Percentiles rank a stretch among this genome's conserved stretches.
These are phyloP conservation scores for Propsilocerus akamusi DNA, from an alignment of 1,140 invertebrate genomes.

Conservation along the genomic window DNA sequence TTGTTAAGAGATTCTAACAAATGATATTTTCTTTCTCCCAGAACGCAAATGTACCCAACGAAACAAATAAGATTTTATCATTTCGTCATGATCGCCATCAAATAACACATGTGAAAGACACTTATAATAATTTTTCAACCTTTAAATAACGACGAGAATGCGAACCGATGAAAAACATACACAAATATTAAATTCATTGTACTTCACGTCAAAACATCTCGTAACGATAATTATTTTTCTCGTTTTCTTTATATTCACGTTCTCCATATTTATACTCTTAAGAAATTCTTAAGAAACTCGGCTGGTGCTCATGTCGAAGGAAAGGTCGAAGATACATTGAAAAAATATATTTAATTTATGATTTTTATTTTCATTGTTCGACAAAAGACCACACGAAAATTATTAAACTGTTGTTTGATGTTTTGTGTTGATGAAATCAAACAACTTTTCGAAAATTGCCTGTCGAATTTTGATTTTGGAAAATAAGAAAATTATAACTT, in stretches of 20 bases:
- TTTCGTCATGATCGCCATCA: neutral
- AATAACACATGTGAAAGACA: too few species aligned
- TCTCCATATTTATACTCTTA: neutral
- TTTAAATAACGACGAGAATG: too few species aligned
- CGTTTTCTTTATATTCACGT: neutral
- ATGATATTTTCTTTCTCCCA: too few species aligned
- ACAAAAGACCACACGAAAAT: conserved; percentile 4
- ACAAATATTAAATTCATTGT: conserved; percentile 4
- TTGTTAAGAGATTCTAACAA: too few species aligned
- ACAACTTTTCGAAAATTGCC: too few species aligned
- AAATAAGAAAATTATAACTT: too few species aligned
- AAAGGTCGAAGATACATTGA: neutral
- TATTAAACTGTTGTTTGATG: neutral
- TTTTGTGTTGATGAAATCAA: too few species aligned
- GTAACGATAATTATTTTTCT: conserved; percentile 2
- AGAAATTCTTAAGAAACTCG: neutral
- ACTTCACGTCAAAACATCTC: neutral
- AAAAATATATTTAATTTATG: neutral
- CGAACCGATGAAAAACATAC: conserved; percentile 1
- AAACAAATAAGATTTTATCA: neutral
- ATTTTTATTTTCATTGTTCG: neutral
- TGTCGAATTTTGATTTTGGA: too few species aligned
- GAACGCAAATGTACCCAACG: too few species aligned
- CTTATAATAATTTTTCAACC: conserved; percentile 4
- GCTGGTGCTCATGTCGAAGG: neutral